These are phyloP conservation scores for Caenorhabditis macrosperma DNA, from an alignment of 2,888 invertebrate species.

Conservation along the genomic window DNA sequence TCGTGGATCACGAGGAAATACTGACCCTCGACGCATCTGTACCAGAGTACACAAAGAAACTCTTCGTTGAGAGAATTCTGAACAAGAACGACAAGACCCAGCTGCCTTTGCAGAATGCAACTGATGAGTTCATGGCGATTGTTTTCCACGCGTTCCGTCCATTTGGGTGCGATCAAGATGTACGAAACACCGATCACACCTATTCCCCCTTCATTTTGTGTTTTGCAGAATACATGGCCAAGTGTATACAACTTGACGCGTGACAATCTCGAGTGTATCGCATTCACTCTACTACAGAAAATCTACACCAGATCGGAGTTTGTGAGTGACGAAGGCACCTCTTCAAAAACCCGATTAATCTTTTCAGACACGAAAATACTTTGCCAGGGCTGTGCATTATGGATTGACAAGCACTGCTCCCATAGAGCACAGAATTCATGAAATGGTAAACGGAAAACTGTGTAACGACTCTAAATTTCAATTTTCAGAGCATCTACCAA, in stretches of 20 bases:
- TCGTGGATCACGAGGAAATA: constrained; percentile 37
- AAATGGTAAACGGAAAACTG: constrained; percentile 53
- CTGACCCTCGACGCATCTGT: constrained; percentile 31
- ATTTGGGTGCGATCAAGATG: constrained; percentile 55
- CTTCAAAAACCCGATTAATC: not conserved
- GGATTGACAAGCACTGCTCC: constrained; percentile 48
- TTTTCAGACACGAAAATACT: constrained; percentile 52
- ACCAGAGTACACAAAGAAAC: constrained; percentile 20
- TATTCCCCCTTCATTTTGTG: not conserved
- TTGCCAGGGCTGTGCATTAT: constrained; percentile 54
- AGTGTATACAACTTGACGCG: constrained; percentile 44
- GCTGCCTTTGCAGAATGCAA: constrained; percentile 10
- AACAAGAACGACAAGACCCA: not conserved
- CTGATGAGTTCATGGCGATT: constrained; percentile 33
- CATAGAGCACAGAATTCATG: constrained; percentile 47
- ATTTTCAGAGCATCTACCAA: constrained; percentile 48
- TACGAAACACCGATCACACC: constrained; percentile 11
- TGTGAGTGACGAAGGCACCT: constrained; percentile 39
- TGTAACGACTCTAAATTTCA: not conserved
- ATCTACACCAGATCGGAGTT: constrained; percentile 45
- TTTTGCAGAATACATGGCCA: constrained; percentile 50
- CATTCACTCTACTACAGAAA: constrained; percentile 36
- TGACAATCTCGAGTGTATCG: constrained; percentile 49
- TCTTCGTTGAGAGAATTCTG: constrained; percentile 3
- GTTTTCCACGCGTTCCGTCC: constrained; percentile 43